A percentile compares a stretch with the other conserved stretches of the same genome.
Conservation (phyloP, 2,797 vertebrate species). For the Pantherophis alleghaniensis region DNA sequence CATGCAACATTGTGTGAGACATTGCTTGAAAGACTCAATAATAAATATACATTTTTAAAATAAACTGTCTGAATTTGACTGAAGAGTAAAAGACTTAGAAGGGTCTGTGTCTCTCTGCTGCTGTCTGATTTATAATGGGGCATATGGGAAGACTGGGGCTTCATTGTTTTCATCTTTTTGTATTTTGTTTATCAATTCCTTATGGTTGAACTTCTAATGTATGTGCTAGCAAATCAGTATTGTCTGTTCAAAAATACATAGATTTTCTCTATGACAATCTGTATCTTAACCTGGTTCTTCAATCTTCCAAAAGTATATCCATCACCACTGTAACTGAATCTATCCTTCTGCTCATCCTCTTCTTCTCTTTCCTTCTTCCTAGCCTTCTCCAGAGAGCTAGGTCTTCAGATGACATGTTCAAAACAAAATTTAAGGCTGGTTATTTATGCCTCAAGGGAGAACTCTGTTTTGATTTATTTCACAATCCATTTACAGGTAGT, state of each 20-base stretch:
- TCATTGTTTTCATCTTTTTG: neutral
- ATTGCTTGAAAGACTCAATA: conserved; percentile 39
- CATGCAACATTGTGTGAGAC: conserved; percentile 42
- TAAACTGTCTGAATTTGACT: conserved; percentile 29
- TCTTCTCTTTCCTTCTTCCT: neutral
- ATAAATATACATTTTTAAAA: conserved; percentile 24
- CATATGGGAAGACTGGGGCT: neutral
- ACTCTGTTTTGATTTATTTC: neutral
- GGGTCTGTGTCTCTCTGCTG: neutral
- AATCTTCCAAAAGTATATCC: neutral
- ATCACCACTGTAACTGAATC: neutral
- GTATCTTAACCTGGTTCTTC: neutral
- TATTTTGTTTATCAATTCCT: neutral
- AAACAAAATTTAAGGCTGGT: neutral
- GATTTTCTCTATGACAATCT: neutral
- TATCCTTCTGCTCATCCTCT: neutral
- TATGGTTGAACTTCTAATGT: neutral
- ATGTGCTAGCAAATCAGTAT: neutral
- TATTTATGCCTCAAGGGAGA: neutral
- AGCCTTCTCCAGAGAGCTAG: neutral
- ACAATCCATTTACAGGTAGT: neutral
- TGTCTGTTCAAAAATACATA: neutral
- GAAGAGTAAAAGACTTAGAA: neutral
- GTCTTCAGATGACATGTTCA: neutral
- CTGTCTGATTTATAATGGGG: neutral